These are phyloP conservation scores for Phataginus tricuspis DNA, from an alignment of 2,797 vertebrate species.

Conservation along the genomic window DNA sequence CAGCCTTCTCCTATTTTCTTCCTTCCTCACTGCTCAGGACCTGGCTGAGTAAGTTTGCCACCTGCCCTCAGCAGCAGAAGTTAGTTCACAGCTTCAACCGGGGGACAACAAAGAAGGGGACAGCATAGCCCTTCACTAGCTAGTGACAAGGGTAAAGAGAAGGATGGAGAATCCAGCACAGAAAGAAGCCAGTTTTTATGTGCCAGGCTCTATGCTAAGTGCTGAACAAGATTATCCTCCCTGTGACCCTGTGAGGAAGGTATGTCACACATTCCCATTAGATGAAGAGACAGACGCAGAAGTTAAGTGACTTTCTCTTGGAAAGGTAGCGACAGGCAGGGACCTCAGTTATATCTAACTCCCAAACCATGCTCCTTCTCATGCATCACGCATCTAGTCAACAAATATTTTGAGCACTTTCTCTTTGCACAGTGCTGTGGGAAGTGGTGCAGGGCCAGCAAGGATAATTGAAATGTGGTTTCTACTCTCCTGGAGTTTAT, in stretches of 20 bases:
- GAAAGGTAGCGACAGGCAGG: background rate
- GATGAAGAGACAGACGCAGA: background rate
- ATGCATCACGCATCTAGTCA: background rate
- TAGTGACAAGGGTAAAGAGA: background rate
- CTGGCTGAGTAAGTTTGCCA: background rate
- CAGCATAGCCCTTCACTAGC: background rate
- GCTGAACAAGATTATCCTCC: background rate
- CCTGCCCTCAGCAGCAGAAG: background rate
- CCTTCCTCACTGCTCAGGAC: background rate
- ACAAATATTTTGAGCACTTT: background rate
- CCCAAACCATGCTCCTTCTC: background rate
- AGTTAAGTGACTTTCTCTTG: background rate
- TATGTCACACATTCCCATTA: background rate
- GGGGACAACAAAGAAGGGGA: background rate
- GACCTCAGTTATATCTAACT: background rate
- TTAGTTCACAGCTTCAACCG: background rate
- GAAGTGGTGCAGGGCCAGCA: background rate
- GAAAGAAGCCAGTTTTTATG: background rate
- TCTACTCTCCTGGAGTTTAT: background rate
- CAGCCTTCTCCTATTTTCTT: background rate
- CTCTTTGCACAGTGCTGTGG: background rate
- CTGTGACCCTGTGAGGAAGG: background rate
- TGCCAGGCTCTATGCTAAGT: background rate
- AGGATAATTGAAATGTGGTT: background rate
- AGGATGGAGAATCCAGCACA: background rate